A percentile compares a stretch with the other conserved stretches of the same genome.
These are phyloP conservation scores for Xyliphius kryptos DNA, from an alignment of 2,113 vertebrate genomes.

Conservation along the genomic window DNA sequence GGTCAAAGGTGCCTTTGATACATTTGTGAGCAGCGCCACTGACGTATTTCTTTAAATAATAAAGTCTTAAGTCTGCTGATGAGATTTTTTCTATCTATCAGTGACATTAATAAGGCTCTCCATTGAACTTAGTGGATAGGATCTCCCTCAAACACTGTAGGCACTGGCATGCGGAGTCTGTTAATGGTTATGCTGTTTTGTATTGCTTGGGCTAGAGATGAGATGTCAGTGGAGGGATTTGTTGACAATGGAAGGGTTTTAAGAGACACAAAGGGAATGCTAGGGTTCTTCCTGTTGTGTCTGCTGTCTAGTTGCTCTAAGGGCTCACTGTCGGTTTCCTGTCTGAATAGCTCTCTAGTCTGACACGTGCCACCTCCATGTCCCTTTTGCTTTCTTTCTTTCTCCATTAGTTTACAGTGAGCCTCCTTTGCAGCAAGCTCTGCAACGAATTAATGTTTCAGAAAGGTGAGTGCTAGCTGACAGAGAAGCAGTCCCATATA, in stretches of 20 bases:
- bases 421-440: slow-evolving; percentile 12
- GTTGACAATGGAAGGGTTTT: not conserved
- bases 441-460: slow-evolving; percentile 20
- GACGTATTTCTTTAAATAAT: slow-evolving; percentile 30
- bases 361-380: too few relatives aligned
- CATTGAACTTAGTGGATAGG: slow-evolving; percentile 26
- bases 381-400: too few relatives aligned
- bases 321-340: too few relatives aligned
- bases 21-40: slow-evolving; percentile 10
- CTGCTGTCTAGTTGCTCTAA: too few relatives aligned
- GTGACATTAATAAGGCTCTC: slow-evolving; percentile 12
- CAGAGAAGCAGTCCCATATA: too few relatives aligned
- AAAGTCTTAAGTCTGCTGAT: slow-evolving; percentile 13
- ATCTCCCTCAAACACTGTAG: slow-evolving; percentile 18
- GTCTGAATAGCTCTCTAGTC: too few relatives aligned
- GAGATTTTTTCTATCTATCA: too few relatives aligned
- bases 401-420: not conserved
- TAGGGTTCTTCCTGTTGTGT: too few relatives aligned
- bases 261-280: too few relatives aligned
- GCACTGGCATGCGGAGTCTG: slow-evolving; percentile 27
- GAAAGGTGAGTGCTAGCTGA: not conserved
- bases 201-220: slow-evolving; percentile 10
- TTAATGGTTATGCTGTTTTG: slow-evolving; percentile 29
- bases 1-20: slow-evolving; percentile 25
- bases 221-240: too few relatives aligned